Conservation (phyloP, 2,888 invertebrate genomes). For the Taphrorychus bicolor region DNA sequence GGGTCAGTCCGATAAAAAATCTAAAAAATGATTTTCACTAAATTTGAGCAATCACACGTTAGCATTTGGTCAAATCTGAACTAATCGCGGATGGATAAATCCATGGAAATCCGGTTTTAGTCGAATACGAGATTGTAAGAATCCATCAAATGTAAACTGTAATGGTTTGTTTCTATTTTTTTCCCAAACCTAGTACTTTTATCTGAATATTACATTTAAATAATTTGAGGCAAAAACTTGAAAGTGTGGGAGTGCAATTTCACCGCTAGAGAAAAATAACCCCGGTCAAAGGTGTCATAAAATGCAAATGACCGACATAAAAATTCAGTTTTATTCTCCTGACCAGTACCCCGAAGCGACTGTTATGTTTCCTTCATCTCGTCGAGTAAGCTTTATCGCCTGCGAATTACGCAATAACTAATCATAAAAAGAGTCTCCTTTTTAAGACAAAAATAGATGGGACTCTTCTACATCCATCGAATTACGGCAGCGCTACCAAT, state of each 20-base stretch:
- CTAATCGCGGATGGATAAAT: too few species aligned
- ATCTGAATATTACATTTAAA: conserved; percentile 43
- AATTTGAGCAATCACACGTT: too few species aligned
- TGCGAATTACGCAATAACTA: conserved; percentile 4
- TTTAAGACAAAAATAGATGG: conserved; percentile 13
- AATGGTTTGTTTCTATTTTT: too few species aligned
- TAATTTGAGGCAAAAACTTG: conserved; percentile 49
- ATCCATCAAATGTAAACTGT: too few species aligned
- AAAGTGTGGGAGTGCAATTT: conserved; percentile 43
- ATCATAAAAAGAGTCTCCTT: conserved; percentile 1
- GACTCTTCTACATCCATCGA: conserved; percentile 17
- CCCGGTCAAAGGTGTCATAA: conserved; percentile 51
- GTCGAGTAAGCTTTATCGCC: neutral
- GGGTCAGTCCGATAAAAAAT: too few species aligned
- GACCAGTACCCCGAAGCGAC: conserved; percentile 46
- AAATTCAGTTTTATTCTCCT: conserved; percentile 50
- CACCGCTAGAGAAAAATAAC: conserved; percentile 48
- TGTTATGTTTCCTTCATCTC: conserved; percentile 21
- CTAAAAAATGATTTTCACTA: too few species aligned
- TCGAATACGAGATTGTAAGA: too few species aligned
- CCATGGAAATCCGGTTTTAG: too few species aligned
- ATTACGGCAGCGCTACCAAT: conserved; percentile 50
- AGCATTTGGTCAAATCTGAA: too few species aligned
- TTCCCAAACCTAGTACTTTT: too few species aligned
- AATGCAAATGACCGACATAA: conserved; percentile 50